Percentiles rank a stretch among this genome's conserved stretches.
phyloP scores from a whole-genome alignment of 2,113 vertebrate species.

The Peucedramus taeniatus region DNA sequence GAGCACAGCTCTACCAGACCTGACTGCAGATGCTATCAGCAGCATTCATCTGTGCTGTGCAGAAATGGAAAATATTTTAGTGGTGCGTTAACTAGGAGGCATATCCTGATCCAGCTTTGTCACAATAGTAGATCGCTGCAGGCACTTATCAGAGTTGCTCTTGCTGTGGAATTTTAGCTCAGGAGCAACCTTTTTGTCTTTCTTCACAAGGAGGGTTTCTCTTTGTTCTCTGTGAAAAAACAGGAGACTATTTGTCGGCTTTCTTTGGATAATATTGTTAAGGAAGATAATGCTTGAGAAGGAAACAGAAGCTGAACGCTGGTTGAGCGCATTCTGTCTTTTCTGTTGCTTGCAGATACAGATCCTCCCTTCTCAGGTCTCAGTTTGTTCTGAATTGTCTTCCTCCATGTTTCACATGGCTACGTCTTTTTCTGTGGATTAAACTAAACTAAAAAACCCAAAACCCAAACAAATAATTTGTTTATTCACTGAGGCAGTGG shows the following conservation, averaged over 20 bases:
- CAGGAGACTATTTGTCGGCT: slow-evolving; percentile 25
- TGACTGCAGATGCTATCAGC: not conserved
- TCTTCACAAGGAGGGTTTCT: not conserved
- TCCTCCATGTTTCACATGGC: not conserved
- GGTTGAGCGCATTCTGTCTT: not conserved
- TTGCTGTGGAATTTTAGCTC: not conserved
- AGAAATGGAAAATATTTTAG: slow-evolving; percentile 33
- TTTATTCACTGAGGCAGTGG: not conserved
- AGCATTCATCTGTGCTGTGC: slow-evolving; percentile 15
- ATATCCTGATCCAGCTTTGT: slow-evolving; percentile 57
- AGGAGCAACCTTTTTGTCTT: slow-evolving; percentile 13
- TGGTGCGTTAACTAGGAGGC: slow-evolving; percentile 21
- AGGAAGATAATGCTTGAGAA: slow-evolving; percentile 15
- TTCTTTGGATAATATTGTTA: slow-evolving; percentile 42
- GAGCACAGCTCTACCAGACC: not conserved
- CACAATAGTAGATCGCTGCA: slow-evolving; percentile 28
- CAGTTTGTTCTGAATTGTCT: not conserved
- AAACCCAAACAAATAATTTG: not conserved
- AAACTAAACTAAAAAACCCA: not conserved
- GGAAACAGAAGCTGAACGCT: not conserved
- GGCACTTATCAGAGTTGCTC: not conserved
- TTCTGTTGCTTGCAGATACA: not conserved
- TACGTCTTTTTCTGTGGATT: not conserved
- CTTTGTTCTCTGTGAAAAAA: slow-evolving; percentile 31
- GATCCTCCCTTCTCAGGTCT: not conserved